Evolutionary conservation across 2,888 invertebrate species (phyloP), one percentile per base, ranked within the genome.

Genomic region (Cheilosia pagana): DNA sequence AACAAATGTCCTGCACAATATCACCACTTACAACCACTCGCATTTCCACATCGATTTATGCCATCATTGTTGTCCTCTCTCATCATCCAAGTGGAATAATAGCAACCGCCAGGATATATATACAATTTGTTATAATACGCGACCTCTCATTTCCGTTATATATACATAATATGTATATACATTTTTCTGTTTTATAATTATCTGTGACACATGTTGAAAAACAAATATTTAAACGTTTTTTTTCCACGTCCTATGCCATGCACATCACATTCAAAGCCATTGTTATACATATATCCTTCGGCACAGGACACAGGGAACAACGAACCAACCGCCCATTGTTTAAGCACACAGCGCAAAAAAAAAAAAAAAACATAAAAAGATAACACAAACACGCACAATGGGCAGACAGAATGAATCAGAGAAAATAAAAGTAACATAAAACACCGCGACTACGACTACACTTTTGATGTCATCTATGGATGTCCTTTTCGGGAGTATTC

Each of bases 151-250:
- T 75, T 31, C 50, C 23, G 16, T 57, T 70, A 75, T 19, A 6
- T 43, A 1, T 21, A 48, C 12, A 1, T 48, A 21, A 75, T 19
- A 6, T 43, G 1, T 21, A 48, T 21, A 1, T 48, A 21, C 60
- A 67, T 63, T 65, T 53, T 50, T 62, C 67, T 57, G 67, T 78
- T 83, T 82, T 72, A 83, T 83, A 79, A 83, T 83, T 74, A 83
- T 83, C 83, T 75, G 79, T 83, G 83, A 83, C 83, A 83, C 83
- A 83, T 83, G 83, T 78, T 83, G 83, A 79, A 83, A 83, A 83
- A 74, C 83, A 83, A 79, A 83, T 83, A 83, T 83, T 83, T 63
- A 70, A 78, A 70, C 63, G 2, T 67, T 59, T 76, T 39, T 52
- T 35, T 48, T 60, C 5, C 19, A n/a, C 21, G 4, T 59, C 4